Percentiles rank a stretch among this genome's conserved stretches.
These are phyloP conservation scores for Cacoxenus indagator DNA, from an alignment of 2,888 invertebrate species.

Conservation along the genomic window DNA sequence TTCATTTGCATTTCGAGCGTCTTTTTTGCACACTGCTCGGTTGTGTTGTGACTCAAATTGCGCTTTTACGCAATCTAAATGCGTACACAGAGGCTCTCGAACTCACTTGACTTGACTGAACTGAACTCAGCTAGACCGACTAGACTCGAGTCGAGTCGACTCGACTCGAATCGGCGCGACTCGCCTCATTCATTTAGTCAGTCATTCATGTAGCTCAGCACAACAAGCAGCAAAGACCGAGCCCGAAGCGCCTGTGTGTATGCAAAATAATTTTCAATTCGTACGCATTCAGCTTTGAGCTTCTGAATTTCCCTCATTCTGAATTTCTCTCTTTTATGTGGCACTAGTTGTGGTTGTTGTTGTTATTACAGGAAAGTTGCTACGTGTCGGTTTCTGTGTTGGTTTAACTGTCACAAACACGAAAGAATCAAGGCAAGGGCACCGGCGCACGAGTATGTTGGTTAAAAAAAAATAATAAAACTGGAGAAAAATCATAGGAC, in stretches of 20 bases:
- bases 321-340: slow-evolving; percentile 2
- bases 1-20: not conserved
- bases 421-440: not conserved
- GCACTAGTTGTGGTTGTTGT: not conserved
- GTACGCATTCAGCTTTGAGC: slow-evolving; percentile 23
- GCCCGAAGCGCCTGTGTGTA: not conserved
- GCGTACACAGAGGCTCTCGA: not conserved
- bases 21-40: too few relatives aligned
- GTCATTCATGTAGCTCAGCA: not conserved
- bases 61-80: slow-evolving; percentile 12
- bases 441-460: slow-evolving; percentile 1
- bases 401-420: slow-evolving; percentile 5
- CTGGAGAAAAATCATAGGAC: not conserved
- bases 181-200: not conserved
- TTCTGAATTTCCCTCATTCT: slow-evolving; percentile 27
- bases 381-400: not conserved
- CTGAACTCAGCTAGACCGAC: not conserved
- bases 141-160: not conserved
- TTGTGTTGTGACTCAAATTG: not conserved
- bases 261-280: slow-evolving; percentile 22
- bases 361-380: not conserved
- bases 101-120: not conserved
- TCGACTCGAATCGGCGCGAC: not conserved
- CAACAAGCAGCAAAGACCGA: too few relatives aligned
- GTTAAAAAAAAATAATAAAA: too few relatives aligned